Evolutionary conservation across 2,888 invertebrate genomes (phyloP), one percentile per base, ranked within the genome.

Genomic region (Ophraella communa): DNA sequence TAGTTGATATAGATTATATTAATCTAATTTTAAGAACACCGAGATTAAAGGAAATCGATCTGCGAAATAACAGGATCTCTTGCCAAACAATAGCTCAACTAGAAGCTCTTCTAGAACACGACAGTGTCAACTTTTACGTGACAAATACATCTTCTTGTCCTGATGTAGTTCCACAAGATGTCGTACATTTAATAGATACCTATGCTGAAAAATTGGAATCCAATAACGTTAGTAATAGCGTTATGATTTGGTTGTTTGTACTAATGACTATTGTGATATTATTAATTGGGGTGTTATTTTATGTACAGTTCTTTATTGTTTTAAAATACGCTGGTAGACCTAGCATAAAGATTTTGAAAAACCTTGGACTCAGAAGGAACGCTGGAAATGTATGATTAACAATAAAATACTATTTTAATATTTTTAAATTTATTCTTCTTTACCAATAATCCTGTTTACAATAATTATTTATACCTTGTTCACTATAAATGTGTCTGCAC

Each of bases 11-110:
- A 11, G 77, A 79, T 60, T 80, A 79, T 61, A 72, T 77, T 44
- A 61, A 67, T n/a, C 65, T 81, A 35, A 69, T 78, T 7, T 53
- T 72, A 0, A 72, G 78, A 45, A 65, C 78, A 52, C 80, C 80
- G 0, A 75, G 69, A 33, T 59, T 81, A 4, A 62, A 77, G 0
- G 71, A 71, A 33, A 55, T 81, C 1, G 65, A 73, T 30, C 60
- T 81, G 7, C 68, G 72, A 44, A 66, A 74, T 42, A 81, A 81
- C 53, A 53, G 62, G 7, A 71, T 76, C 65, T 74, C 77, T 7
- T 81, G 81, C 62, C 74, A 76, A 51, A 65, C 78, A n/a, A 69
- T 75, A 8, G 67, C 68, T 18, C 77, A 79, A 42, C 76, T 80
- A 71, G 71, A 76, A 42, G 68, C 74, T 1, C 73, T 74, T 54